A percentile compares a stretch with the other conserved stretches of the same genome.
phyloP scores from a whole-genome alignment of 2,888 invertebrate genomes.

The Sturmia bella region DNA sequence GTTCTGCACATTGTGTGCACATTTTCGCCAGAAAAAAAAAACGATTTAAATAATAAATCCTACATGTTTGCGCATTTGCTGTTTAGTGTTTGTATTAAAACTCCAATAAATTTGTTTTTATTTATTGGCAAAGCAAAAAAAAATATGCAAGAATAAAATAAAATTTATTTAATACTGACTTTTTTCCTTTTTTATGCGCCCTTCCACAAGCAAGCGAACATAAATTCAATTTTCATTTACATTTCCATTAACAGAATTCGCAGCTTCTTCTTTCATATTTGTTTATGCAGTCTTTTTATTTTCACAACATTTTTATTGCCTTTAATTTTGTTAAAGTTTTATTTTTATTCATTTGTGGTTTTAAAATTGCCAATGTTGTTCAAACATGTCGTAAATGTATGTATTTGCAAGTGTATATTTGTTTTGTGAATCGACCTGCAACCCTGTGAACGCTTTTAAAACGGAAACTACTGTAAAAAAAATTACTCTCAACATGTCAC shows the following conservation, averaged over 20 bases:
- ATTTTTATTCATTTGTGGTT: slow-evolving; percentile 41
- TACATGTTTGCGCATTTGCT: neutral
- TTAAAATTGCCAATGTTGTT: slow-evolving; percentile 40
- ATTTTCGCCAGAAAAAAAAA: neutral
- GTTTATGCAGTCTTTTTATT: neutral
- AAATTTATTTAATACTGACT: slow-evolving; percentile 10
- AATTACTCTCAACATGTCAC: too few species aligned
- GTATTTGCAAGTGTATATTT: neutral
- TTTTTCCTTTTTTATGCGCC: neutral
- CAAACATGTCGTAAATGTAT: slow-evolving; percentile 27
- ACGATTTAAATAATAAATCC: slow-evolving; percentile 14
- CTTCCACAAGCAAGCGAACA: slow-evolving; percentile 5
- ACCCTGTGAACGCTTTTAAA: too few species aligned
- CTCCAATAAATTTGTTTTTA: slow-evolving; percentile 44
- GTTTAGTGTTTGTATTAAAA: slow-evolving; percentile 36
- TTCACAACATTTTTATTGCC: slow-evolving; percentile 37
- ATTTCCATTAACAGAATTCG: slow-evolving; percentile 53
- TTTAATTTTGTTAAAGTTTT: slow-evolving; percentile 44
- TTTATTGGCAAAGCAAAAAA: slow-evolving; percentile 24
- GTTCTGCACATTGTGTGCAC: neutral
- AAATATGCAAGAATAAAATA: slow-evolving; percentile 13
- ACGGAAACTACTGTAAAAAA: too few species aligned
- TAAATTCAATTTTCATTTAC: slow-evolving; percentile 61
- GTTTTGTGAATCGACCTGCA: neutral
- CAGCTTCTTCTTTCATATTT: slow-evolving; percentile 8